Evolutionary conservation across 1,140 invertebrate species (phyloP), one percentile per base, ranked within the genome.

Genomic region (Schlechtendalia chinensis): DNA sequence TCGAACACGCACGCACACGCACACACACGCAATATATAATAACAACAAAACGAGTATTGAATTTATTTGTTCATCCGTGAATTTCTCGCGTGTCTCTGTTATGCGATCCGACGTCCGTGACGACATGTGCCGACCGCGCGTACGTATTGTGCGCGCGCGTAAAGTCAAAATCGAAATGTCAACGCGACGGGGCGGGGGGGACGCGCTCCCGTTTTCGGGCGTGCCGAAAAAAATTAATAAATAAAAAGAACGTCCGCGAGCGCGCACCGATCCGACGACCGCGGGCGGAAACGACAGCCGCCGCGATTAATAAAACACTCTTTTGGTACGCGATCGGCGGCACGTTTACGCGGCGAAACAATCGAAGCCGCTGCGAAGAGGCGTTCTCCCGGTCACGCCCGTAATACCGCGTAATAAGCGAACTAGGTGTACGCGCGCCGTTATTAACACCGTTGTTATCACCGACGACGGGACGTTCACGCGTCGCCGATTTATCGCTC

Each of bases 11-110:
- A 39, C 32, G 8, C 32, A 39, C 32, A 39, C 32, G 58, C 32
- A 8, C n/a, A 8, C 8, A 8, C 8, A 39, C 32, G 8, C 32
- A 39, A 3, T 4, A 39, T 50, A 14, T n/a, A 61, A 61, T 19
- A 61, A 79, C 58, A 63, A 63, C 54, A 59, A 24, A 32, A 77
- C 54, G 14, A n/a, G 75, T 39, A 79, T 79, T 79, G 75, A 79
- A 61, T 79, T 79, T 79, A 63, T 63, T 79, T 61, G 75, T 79
- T 79, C 75, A 63, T 63, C 75, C 75, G 24, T 79, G 75, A 50
- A 63, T 79, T 79, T 79, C 63, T 47, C 75, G 19, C 74, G 45
- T 47, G 47, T 63, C 75, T 63, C 75, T 61, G 50, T 61, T 63
- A 47, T 63, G 75, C 39, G 50, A 50, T 79, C 75, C 75, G 61